phyloP scores from a whole-genome alignment of 2,888 invertebrate species.

The Drosophila acutilabella region DNA sequence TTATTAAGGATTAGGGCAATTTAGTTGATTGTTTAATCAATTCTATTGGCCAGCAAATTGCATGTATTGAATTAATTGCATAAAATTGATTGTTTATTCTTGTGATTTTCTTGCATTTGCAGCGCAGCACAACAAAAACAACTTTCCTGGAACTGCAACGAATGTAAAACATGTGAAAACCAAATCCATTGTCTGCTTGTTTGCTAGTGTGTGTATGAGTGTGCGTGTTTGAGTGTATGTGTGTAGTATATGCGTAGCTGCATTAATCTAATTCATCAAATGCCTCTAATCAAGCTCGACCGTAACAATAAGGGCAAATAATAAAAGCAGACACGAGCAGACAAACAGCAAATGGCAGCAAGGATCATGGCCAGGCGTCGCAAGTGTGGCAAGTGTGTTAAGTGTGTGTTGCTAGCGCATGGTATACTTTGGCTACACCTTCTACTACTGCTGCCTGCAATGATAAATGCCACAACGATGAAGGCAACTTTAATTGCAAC shows the following conservation, averaged over 20 bases:
- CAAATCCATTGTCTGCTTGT: neutral
- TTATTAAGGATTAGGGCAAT: conserved; percentile 1
- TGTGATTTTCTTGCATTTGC: conserved; percentile 36
- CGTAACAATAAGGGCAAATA: conserved; percentile 57
- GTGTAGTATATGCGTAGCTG: conserved; percentile 5
- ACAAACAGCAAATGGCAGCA: conserved; percentile 8
- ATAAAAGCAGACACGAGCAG: conserved; percentile 41
- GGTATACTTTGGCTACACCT: conserved; percentile 23
- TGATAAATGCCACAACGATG: conserved; percentile 58
- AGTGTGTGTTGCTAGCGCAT: conserved; percentile 29
- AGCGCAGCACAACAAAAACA: conserved; percentile 6
- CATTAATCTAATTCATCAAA: conserved; percentile 62
- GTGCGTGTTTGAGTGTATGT: neutral
- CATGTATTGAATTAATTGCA: conserved; percentile 45
- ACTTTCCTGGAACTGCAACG: neutral
- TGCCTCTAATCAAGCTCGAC: conserved; percentile 63
- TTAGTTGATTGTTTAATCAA: conserved; percentile 24
- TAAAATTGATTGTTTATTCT: conserved; percentile 53
- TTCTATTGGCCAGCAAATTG: conserved; percentile 11
- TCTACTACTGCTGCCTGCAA: conserved; percentile 38
- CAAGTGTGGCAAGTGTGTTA: conserved; percentile 30
- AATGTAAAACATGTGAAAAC: conserved; percentile 47
- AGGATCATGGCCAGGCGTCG: conserved; percentile 52
- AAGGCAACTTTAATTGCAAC: conserved; percentile 55
- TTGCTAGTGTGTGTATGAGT: neutral